Base-by-base conservation (phyloP, 2,888 invertebrate genomes). In the Plebejus argus region DNA sequence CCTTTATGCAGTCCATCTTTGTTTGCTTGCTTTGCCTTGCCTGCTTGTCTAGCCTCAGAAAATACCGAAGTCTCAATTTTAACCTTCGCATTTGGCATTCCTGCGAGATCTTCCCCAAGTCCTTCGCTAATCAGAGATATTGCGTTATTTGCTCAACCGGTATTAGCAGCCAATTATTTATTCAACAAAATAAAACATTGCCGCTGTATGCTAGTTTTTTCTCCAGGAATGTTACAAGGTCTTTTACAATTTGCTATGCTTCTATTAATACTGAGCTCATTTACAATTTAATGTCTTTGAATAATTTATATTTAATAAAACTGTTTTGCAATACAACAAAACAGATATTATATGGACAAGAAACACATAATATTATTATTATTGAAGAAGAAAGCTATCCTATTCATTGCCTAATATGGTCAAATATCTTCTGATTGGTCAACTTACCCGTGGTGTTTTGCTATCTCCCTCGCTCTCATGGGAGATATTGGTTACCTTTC, bases 1-100 rank as follows among this genome's bases (percentile, higher is more conserved):
- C 76, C 72, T 79, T 79, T 76, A 75, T 79, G 23, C 20, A 70
- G 18, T 18, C 70, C 18, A 70, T 33, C 35, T 70, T 35, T 61
- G 20, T 23, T 61, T 61, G 20, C 23, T 12, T 53, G 49, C 49
- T 5, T 53, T 15, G 49, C 49, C 49, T 45, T 53, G 49, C 18
- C 4, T 15, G 15, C 15, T 15, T 15, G 18, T 53, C 20, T 20
- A n/a, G 12, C 23, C 12, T 23, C 4, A 61, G 61, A 10, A 61
- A 61, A 3, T 12, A 1, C 12, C 12, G 20, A 12, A 23, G 23
- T 10, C 8, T 12, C 61, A 61, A 61, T 12, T 23, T 61, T 23
- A 4, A 23, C 1, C 10, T 23, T 61, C 3, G 8, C 2, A 8
- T n/a, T n/a, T 58, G 10, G 10, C 10, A 45, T 45, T 53, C 53